These are phyloP conservation scores for Mythimna pallens DNA, from an alignment of 2,888 invertebrate genomes.

Conservation along the genomic window DNA sequence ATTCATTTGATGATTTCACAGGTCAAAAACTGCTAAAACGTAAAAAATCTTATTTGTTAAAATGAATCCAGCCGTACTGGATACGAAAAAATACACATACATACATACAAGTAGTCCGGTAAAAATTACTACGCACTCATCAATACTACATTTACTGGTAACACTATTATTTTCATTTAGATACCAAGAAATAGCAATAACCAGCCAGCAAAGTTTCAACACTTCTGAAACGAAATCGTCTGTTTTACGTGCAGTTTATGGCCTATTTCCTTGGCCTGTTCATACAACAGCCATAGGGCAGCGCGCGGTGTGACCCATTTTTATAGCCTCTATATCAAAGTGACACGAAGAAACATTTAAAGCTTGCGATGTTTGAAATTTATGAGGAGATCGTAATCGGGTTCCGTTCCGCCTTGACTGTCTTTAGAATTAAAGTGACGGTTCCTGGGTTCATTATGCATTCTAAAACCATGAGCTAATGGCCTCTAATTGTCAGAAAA, in stretches of 20 bases:
- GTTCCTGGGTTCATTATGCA: too few relatives aligned
- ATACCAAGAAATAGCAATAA: slow-evolving; percentile 1
- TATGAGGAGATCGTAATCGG: slow-evolving; percentile 34
- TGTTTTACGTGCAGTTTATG: slow-evolving; percentile 60
- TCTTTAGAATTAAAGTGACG: neutral
- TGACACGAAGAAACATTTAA: slow-evolving; percentile 34
- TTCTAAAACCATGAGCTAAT: too few relatives aligned
- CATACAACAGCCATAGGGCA: slow-evolving; percentile 53
- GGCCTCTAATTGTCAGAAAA: too few relatives aligned
- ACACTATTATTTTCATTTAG: neutral
- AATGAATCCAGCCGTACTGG: too few relatives aligned
- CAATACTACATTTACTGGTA: too few relatives aligned
- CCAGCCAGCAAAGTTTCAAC: slow-evolving; percentile 43
- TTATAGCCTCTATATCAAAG: slow-evolving; percentile 48
- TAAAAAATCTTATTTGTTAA: too few relatives aligned
- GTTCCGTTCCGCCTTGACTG: neutral
- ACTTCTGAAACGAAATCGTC: slow-evolving; percentile 44
- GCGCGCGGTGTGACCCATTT: slow-evolving; percentile 68
- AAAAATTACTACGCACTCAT: too few relatives aligned
- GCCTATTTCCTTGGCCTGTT: slow-evolving; percentile 56
- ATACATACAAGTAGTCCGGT: too few relatives aligned
- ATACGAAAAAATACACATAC: too few relatives aligned
- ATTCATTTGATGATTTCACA: too few relatives aligned
- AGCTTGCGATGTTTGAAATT: slow-evolving; percentile 29
- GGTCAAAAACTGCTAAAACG: too few relatives aligned